Conservation (phyloP, 2,797 vertebrate species). For the Sylvia borin region DNA sequence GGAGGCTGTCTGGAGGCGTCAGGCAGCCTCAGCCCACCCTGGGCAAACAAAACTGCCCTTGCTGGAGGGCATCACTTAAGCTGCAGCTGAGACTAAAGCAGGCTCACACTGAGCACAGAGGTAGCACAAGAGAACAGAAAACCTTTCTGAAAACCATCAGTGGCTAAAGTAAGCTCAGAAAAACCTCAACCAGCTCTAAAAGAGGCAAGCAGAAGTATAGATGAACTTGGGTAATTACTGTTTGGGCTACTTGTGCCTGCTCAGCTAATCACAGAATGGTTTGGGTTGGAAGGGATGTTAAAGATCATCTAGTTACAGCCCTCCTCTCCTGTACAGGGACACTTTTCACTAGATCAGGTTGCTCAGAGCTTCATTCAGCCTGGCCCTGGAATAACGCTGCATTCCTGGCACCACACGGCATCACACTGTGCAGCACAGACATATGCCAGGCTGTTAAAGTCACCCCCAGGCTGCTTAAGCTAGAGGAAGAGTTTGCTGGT, state of each 20-base stretch:
- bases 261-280: not conserved
- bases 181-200: not conserved
- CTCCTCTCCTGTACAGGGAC: not conserved
- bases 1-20: not conserved
- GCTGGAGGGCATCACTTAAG: fast-evolving
- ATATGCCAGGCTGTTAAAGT: not conserved
- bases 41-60: not conserved
- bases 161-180: not conserved
- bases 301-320: not conserved
- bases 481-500: not conserved
- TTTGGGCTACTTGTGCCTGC: not conserved
- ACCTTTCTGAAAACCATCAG: not conserved
- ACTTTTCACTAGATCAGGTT: not conserved
- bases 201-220: not conserved
- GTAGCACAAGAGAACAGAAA: not conserved
- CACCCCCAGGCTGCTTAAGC: not conserved
- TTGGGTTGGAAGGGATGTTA: not conserved
- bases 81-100: not conserved
- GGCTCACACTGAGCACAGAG: not conserved
- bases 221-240: not conserved
- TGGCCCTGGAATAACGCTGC: not conserved
- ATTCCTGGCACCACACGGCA: not conserved
- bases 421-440: not conserved
- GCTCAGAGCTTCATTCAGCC: not conserved
- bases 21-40: not conserved